Conservation (phyloP, 2,888 invertebrate species). For the Lydus trimaculatus region DNA sequence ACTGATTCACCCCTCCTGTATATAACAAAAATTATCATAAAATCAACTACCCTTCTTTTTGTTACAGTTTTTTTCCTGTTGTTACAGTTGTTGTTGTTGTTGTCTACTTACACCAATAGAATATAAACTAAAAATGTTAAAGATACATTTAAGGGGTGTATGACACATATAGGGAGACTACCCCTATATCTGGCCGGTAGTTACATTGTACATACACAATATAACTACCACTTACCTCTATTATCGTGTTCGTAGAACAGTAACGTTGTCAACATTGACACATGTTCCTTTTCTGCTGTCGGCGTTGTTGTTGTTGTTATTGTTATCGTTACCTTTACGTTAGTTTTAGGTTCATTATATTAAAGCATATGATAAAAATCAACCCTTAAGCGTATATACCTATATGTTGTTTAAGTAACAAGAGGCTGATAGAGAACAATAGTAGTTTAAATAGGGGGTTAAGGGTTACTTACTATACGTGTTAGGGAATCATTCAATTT, state of each 20-base stretch:
- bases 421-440: neutral
- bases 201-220: conserved; percentile 48
- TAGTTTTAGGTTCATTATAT: neutral
- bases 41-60: conserved; percentile 16
- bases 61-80: neutral
- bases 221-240: conserved; percentile 48
- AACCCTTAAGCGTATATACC: neutral
- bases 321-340: neutral
- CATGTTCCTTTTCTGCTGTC: conserved; percentile 16
- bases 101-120: conserved; percentile 2
- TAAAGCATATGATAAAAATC: neutral
- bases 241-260: conserved; percentile 37
- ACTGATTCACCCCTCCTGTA: conserved; percentile 8
- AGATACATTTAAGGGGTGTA: conserved; percentile 14
- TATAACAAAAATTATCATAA: conserved; percentile 17
- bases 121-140: conserved; percentile 11
- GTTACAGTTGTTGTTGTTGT: neutral
- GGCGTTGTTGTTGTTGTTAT: neutral
- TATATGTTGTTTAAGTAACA: neutral
- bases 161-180: conserved; percentile 30
- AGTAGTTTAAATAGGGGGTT: neutral
- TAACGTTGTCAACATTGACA: conserved; percentile 38
- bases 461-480: neutral
- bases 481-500: neutral
- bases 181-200: conserved; percentile 41